Conservation (phyloP, 1,140 invertebrate genomes). For the Ptiloglossa arizonensis region DNA sequence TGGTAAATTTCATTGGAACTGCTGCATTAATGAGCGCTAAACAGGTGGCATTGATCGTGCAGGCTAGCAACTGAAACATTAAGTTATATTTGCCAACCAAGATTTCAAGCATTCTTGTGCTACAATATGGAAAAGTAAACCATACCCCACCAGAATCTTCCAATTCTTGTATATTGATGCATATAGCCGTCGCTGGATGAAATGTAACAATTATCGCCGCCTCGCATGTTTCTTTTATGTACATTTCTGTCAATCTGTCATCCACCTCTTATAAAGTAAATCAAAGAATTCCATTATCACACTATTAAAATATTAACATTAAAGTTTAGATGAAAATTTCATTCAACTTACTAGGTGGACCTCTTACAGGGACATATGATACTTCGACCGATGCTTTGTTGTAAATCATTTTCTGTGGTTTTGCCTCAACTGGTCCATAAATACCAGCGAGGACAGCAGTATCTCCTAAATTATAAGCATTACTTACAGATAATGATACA, state of each 20-base stretch:
- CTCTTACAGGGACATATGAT: slow-evolving; percentile 88
- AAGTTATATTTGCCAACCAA: slow-evolving; percentile 1
- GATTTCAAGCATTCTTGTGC: not conserved
- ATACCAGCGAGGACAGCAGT: slow-evolving; percentile 89
- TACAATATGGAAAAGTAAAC: slow-evolving; percentile 12
- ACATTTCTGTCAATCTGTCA: slow-evolving; percentile 88
- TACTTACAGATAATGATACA: slow-evolving; percentile 17
- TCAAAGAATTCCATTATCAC: slow-evolving; percentile 22
- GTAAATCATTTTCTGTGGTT: slow-evolving; percentile 88
- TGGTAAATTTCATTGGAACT: slow-evolving; percentile 89
- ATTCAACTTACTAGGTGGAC: slow-evolving; percentile 85
- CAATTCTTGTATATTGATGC: slow-evolving; percentile 92
- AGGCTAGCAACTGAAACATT: slow-evolving; percentile 86
- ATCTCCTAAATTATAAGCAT: slow-evolving; percentile 83
- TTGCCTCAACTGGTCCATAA: slow-evolving; percentile 93
- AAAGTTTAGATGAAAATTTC: not conserved
- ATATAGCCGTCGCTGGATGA: slow-evolving; percentile 90
- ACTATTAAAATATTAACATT: not conserved
- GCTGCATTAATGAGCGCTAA: slow-evolving; percentile 91
- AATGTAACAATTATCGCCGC: slow-evolving; percentile 85
- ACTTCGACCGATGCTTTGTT: slow-evolving; percentile 91
- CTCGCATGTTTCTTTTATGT: slow-evolving; percentile 90
- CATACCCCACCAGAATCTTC: slow-evolving; percentile 92
- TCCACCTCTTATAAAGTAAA: slow-evolving; percentile 82
- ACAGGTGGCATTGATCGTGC: slow-evolving; percentile 91